A percentile compares a stretch with the other conserved stretches of the same genome.
phyloP scores from a whole-genome alignment of 2,113 vertebrate species.

The Bostrychus sinensis region DNA sequence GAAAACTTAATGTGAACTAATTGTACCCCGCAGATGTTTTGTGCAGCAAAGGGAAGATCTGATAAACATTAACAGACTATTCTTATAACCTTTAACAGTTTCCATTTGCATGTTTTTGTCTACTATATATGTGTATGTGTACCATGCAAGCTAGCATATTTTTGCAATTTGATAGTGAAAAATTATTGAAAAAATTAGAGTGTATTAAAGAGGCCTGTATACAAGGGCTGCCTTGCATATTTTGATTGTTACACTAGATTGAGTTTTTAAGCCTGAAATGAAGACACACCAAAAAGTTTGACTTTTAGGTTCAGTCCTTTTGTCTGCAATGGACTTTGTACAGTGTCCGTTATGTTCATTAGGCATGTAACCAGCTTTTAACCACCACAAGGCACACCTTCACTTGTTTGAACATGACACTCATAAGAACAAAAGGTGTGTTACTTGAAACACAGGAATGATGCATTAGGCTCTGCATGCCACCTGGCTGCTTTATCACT shows the following conservation, averaged over 20 bases:
- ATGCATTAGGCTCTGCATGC: constrained; percentile 48
- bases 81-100: constrained; percentile 5
- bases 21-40: neutral
- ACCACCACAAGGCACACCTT: constrained; percentile 45
- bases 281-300: constrained; percentile 43
- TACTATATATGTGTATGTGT: constrained; percentile 22
- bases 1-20: neutral
- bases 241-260: constrained; percentile 40
- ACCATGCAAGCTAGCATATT: constrained; percentile 8
- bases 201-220: constrained; percentile 32
- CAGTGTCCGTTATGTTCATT: constrained; percentile 61
- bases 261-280: constrained; percentile 35
- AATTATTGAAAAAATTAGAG: neutral
- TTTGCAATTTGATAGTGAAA: constrained; percentile 17
- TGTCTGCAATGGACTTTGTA: constrained; percentile 69
- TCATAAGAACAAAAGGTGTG: constrained; percentile 55
- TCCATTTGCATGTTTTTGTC: constrained; percentile 34
- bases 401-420: constrained; percentile 53
- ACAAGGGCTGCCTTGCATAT: constrained; percentile 76
- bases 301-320: constrained; percentile 8
- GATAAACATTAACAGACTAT: no score
- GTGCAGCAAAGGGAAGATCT: neutral
- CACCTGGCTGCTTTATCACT: constrained; percentile 67
- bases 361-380: constrained; percentile 31
- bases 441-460: constrained; percentile 49